These are phyloP conservation scores for Scaptomyza montana DNA, from an alignment of 1,140 invertebrate genomes.

Conservation along the genomic window DNA sequence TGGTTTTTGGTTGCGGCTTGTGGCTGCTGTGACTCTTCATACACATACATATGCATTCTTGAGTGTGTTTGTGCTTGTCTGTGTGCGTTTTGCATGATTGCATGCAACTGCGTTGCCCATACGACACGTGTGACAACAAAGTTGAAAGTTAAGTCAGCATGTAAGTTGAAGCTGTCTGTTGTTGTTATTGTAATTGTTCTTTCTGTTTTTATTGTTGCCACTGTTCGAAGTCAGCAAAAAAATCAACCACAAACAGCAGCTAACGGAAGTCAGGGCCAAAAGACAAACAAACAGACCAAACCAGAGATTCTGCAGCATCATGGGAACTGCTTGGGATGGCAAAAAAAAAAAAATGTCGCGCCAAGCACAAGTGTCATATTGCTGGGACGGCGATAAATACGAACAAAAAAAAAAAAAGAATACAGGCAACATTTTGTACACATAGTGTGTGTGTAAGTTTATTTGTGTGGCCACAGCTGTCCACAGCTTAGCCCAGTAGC, in stretches of 20 bases:
- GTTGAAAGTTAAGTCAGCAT: conserved; percentile 67
- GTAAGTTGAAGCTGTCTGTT: conserved; percentile 51
- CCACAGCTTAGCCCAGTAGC: conserved; percentile 55
- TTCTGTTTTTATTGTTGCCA: conserved; percentile 37
- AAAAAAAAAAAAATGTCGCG: conserved; percentile 57
- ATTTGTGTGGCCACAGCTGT: conserved; percentile 20
- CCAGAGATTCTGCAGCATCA: conserved; percentile 79
- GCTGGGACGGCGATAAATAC: conserved; percentile 64
- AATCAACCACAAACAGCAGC: conserved; percentile 50
- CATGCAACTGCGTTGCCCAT: conserved; percentile 63
- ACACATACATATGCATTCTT: neutral
- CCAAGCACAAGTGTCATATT: conserved; percentile 80
- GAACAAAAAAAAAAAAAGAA: conserved; percentile 37
- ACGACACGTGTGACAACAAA: conserved; percentile 75
- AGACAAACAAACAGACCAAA: conserved; percentile 73
- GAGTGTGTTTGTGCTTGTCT: conserved; percentile 19
- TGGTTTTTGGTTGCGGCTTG: conserved; percentile 59
- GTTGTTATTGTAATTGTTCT: conserved; percentile 41
- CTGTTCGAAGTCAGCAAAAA: conserved; percentile 61
- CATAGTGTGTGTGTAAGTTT: conserved; percentile 30
- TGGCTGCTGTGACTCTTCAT: conserved; percentile 31
- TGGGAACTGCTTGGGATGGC: conserved; percentile 72
- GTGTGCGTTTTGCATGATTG: conserved; percentile 49
- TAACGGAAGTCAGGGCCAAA: conserved; percentile 79
- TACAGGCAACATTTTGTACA: conserved; percentile 70